A percentile compares a stretch with the other conserved stretches of the same genome.
Conservation (phyloP, 2,797 vertebrate genomes). For the Helarctos malayanus region DNA sequence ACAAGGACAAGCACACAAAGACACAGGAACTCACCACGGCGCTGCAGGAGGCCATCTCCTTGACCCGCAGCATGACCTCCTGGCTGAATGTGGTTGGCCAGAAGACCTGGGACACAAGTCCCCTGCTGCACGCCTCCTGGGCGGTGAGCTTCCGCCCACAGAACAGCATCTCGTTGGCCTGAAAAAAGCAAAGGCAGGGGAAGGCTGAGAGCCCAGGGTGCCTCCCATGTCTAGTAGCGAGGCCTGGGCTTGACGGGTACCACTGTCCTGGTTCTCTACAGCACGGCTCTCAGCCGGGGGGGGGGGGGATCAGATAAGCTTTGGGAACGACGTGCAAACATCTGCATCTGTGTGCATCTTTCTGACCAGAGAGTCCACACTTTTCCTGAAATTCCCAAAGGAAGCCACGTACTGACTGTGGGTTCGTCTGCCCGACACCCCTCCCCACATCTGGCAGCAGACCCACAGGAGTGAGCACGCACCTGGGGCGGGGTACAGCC, state of each 20-base stretch:
- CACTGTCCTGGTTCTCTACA: not conserved
- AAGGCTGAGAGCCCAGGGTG: not conserved
- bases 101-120: constrained; percentile 98
- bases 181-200: constrained; percentile 76
- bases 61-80: constrained; percentile 98
- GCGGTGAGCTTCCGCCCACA: constrained; percentile 98
- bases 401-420: not conserved
- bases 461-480: rapidly evolving
- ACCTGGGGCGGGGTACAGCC: not conserved
- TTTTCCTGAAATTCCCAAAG: not conserved
- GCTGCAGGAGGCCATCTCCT: constrained; percentile 98
- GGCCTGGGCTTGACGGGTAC: rapidly evolving
- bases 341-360: not conserved
- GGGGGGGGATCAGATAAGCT: rapidly evolving
- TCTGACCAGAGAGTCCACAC: not conserved
- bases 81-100: constrained; percentile 99
- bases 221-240: rapidly evolving
- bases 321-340: rapidly evolving
- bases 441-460: not conserved
- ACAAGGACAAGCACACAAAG: not conserved
- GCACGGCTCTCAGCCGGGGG: not conserved
- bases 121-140: constrained; percentile 97
- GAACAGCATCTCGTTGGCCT: constrained; percentile 99
- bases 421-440: not conserved
- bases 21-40: constrained; percentile 93